Conservation (phyloP, 2,888 invertebrate species). For the Caenorhabditis wallacei region DNA sequence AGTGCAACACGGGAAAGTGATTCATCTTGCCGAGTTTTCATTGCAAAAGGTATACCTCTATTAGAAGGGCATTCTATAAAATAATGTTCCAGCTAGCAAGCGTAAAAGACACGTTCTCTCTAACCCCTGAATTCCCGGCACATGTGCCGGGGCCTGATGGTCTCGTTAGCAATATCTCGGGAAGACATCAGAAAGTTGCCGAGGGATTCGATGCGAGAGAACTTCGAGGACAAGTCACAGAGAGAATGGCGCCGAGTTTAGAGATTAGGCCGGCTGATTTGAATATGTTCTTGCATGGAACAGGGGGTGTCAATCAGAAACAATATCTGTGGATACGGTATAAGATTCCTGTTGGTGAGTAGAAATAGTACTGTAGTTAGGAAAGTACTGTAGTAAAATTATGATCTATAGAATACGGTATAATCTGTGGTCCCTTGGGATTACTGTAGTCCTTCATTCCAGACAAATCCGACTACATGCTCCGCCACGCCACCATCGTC, state of each 20-base stretch:
- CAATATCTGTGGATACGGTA: constrained; percentile 77
- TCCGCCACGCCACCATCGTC: constrained; percentile 75
- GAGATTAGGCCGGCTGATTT: constrained; percentile 74
- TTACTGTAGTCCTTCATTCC: no score
- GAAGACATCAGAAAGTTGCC: constrained; percentile 67
- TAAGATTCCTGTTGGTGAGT: constrained; percentile 74
- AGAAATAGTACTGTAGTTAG: no score
- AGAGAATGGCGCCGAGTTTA: constrained; percentile 72
- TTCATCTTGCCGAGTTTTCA: constrained; percentile 77
- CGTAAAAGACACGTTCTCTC: constrained; percentile 69
- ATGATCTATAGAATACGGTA: no score
- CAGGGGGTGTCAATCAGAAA: constrained; percentile 72
- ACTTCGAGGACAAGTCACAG: constrained; percentile 72
- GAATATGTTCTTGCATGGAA: constrained; percentile 71
- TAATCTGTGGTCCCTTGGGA: no score
- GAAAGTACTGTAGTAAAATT: no score
- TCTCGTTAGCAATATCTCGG: constrained; percentile 66
- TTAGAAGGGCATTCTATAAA: no score
- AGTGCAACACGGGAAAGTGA: constrained; percentile 74
- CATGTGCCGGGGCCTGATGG: constrained; percentile 72
- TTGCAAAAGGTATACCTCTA: constrained; percentile 77
- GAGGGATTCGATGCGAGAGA: constrained; percentile 70
- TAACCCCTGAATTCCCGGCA: constrained; percentile 72
- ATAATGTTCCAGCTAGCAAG: constrained; percentile 64
- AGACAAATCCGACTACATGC: constrained; percentile 73